Evolutionary conservation across 2,888 invertebrate species (phyloP), one percentile per base, ranked within the genome.

Genomic region (Portevinia maculata): DNA sequence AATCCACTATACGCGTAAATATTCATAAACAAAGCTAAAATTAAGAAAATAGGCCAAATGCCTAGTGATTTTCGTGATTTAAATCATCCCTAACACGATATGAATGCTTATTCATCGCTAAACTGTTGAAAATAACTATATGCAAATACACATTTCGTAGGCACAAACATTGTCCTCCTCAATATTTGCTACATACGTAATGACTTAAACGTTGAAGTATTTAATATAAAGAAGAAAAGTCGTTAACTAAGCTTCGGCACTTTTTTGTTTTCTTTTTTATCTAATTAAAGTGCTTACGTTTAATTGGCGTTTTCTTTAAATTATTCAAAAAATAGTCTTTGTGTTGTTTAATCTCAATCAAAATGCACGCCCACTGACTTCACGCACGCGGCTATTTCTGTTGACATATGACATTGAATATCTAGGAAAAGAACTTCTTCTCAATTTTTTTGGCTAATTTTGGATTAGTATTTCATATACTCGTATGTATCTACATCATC

Each of bases 381-480:
- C 17, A 74, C 65, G 73, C 67, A 67, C 67, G 53, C 46, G 60
- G 65, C 67, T 79, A 79, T 73, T 79, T 79, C 7, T 32, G 65
- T 52, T 69, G 70, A 70, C 76, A 65, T 46, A 39, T 50, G 70
- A 60, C 65, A 81, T 71, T 81, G 81, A 76, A 28, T 57, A 46
- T 71, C 53, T 70, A 65, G 65, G 52, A 71, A 70, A 65, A 81
- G 70, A 64, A 64, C 41, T 17, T 53, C 41, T 53, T 44, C 17
- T 34, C 41, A 17, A 32, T 17, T 48, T 11, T 19, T 41, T 39
- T 15, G 13, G 64, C 48, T 65, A 57, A 50, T 65, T 65, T 65
- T 7, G 17, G 55, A 64, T 48, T 11, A 24, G 32, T 41, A 34
- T 15, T 34, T 3, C 1, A 8, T 19, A 11, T 19, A 44, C 44